Conservation (phyloP, 1,140 invertebrate species). For the Platorchestia sp. region DNA sequence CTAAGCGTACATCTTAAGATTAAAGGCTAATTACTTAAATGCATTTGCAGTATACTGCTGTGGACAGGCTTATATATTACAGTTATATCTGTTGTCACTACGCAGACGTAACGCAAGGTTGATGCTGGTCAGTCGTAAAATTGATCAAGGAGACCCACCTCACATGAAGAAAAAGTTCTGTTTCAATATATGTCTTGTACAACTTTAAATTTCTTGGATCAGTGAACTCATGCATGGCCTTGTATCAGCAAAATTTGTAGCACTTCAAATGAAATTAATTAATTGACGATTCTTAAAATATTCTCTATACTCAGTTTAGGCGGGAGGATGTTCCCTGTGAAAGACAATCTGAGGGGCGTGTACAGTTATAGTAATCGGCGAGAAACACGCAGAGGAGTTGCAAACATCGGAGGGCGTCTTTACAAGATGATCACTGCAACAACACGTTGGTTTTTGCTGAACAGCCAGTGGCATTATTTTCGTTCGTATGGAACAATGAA, state of each 20-base stretch:
- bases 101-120: neutral
- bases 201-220: neutral
- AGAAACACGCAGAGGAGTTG: too few species aligned
- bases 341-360: neutral
- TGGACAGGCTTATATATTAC: neutral
- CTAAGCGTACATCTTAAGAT: neutral
- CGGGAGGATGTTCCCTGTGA: neutral
- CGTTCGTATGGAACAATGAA: neutral
- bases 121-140: neutral
- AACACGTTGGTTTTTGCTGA: too few species aligned
- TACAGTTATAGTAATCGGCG: too few species aligned
- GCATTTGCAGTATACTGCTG: neutral
- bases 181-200: neutral
- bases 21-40: neutral
- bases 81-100: neutral
- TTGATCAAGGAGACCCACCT: too few species aligned
- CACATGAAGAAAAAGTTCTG: neutral
- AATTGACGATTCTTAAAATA: neutral
- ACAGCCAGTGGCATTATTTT: too few species aligned
- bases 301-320: neutral
- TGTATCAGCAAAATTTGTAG: neutral
- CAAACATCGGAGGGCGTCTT: too few species aligned
- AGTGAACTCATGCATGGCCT: neutral
- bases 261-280: neutral
- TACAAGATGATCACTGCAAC: too few species aligned